These are phyloP conservation scores for Eclectus roratus DNA, from an alignment of 2,113 vertebrate genomes.

Conservation along the genomic window DNA sequence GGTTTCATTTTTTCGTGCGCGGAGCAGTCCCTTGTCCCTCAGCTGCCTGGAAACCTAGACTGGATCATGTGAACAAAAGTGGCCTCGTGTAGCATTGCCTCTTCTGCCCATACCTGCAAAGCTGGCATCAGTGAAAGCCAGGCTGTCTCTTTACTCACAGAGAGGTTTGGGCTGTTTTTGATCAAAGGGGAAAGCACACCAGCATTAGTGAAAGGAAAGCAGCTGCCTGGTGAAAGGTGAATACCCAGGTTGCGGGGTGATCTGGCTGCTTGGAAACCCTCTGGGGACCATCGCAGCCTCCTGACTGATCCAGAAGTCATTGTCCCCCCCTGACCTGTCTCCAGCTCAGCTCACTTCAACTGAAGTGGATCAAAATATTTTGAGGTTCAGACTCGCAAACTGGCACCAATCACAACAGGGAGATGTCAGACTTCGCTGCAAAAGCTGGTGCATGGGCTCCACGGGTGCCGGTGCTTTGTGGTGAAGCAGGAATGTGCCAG, in stretches of 20 bases:
- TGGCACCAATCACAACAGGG: neutral
- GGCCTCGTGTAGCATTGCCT: neutral
- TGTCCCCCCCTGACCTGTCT: fast-evolving
- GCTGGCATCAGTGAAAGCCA: neutral
- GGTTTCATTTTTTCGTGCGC: neutral
- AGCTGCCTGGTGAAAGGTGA: neutral
- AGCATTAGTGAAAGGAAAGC: neutral
- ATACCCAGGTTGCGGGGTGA: neutral
- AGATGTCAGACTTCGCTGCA: neutral
- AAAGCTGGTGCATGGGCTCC: neutral
- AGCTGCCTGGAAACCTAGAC: neutral
- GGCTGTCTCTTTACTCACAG: neutral
- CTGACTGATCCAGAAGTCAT: neutral
- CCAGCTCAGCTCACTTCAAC: neutral
- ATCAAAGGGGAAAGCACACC: neutral
- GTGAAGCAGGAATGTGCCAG: neutral
- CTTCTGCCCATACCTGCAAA: neutral
- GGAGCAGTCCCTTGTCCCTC: neutral
- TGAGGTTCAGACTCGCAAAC: neutral
- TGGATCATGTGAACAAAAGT: neutral
- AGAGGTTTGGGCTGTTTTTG: neutral
- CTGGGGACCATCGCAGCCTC: neutral
- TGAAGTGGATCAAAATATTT: neutral
- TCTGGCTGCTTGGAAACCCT: neutral
- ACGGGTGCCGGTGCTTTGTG: neutral